Base-by-base conservation (phyloP, 2,797 vertebrate species). In the Smutsia gigantea region DNA sequence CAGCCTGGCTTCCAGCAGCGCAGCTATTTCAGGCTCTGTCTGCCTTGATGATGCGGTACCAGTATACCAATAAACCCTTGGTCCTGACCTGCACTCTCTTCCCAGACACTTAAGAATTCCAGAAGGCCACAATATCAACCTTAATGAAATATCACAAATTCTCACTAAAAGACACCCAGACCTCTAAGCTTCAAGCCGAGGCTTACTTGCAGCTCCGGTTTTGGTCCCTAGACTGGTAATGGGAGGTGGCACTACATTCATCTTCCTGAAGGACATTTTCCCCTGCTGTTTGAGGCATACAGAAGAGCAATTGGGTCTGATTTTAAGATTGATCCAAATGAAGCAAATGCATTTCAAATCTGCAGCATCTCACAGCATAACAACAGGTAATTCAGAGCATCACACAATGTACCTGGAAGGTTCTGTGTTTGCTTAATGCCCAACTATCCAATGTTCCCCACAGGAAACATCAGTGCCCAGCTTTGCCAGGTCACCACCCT, bases 271-370 rank as follows among this genome's bases (percentile, higher is more conserved):
- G 37, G 18, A 59, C 15, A 87, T 46, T 51, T 66, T 21, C 11
- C n/a, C 31, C 17, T 94, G 95, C 66, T 39, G 12, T 71, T 82
- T 75, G 23, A n/a, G 15, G 7, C 49, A 31, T 14, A n/a, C 66
- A 15, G 27, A 87, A 66, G 53, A 92, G 25, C 25, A 87, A 49
- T 82, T 55, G 46, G 23, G 8, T 61, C 39, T 83, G n/a, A 63
- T 86, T 95, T 92, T 88, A 90, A 95, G 37, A 88, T 7, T 55
- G 34, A 89, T 19, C 46, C 37, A 95, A 86, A 29, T 61, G 59
- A 94, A 88, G 59, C 5, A 71, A 95, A 85, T 68, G 17, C 11
- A 59, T 81, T 74, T 95, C 74, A 89, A 49, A 84, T 49, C 57
- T 72, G 21, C 23, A 74, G 61, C 81, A 46, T 39, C 68, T 68